Evolutionary conservation across 2,113 vertebrate genomes (phyloP).

Genomic region (Eublepharis macularius): DNA sequence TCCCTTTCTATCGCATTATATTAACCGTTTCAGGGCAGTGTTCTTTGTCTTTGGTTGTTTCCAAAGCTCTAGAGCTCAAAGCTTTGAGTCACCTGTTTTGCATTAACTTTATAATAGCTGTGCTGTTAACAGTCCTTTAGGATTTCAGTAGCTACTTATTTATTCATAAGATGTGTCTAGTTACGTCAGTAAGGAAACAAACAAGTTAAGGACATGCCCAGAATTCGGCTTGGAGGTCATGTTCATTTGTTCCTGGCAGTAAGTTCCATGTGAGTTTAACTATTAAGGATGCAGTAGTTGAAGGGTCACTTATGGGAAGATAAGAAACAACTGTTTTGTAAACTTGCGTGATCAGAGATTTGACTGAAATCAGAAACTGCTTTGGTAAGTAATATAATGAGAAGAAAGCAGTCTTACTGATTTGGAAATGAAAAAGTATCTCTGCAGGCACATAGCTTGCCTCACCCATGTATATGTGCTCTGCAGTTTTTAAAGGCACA

Average conservation of each 20-base stretch:
- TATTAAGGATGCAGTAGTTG: not conserved
- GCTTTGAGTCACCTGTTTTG: not conserved
- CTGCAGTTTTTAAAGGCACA: conserved; percentile 54
- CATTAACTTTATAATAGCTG: not conserved
- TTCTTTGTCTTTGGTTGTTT: not conserved
- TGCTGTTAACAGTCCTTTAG: not conserved
- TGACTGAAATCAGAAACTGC: conserved; percentile 29
- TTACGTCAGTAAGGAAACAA: conserved; percentile 14
- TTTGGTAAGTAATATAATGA: not conserved
- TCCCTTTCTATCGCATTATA: not conserved
- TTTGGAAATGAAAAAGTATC: conserved; percentile 11
- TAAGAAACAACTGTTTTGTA: not conserved
- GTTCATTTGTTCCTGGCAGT: not conserved
- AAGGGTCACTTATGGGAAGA: not conserved
- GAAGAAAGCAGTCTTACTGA: conserved; percentile 43
- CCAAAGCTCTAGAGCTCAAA: not conserved
- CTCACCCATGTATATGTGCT: conserved; percentile 36
- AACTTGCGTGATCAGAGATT: conserved; percentile 25
- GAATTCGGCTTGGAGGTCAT: not conserved
- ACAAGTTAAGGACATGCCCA: not conserved
- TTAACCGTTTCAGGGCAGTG: conserved; percentile 22
- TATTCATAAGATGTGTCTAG: conserved; percentile 12
- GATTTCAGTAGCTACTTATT: conserved; percentile 2
- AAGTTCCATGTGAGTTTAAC: not conserved
- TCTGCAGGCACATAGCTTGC: conserved; percentile 39